Base-by-base conservation (phyloP, 1,140 invertebrate species). In the Drosophila punjabiensis region DNA sequence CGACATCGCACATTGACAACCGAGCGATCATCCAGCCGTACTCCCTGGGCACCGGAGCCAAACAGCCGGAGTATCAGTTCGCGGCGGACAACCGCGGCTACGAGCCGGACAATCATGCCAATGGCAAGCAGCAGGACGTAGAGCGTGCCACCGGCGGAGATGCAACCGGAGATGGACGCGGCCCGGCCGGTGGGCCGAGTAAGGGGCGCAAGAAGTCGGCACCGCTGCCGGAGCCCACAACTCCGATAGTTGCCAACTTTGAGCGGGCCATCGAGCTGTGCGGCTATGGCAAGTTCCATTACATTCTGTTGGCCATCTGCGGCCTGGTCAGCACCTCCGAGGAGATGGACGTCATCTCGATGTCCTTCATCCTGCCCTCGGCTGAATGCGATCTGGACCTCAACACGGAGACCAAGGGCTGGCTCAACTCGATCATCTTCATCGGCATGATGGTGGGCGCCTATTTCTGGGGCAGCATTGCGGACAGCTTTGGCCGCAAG, bases 301-400 rank as follows among this genome's bases (percentile, higher is more conserved):
- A 97, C 93, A 95, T 97, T 85, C 95, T 98, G 89, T 94, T 99
- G 93, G 95, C 96, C 87, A 95, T 98, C 89, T 98, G 97, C 94
- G 98, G 98, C 65, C 96, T 98, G 94, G 98, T 98, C 82, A 98
- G 98, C 94, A 98, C 98, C 48, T 98, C 97, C 92, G 98, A 99
- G 95, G 97, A 98, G 94, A 98, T 99, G 95, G 98, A 98, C 94
- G 96, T 99, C 93, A 97, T 98, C 85, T 98, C 98, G 55, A 97
- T 98, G 96, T 97, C 98, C 61, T 98, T 98, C 95, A 97, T 99
- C 89, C 94, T 99, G 52, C 98, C 98, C 41, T 97, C 97, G 76
- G 98, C 98, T 59, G 96, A 98, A 94, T 98, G 98, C 95, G 98
- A 99, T 94, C 94, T 99, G 84, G 94, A 97, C 48, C 95, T 99